Evolutionary conservation across 2,797 vertebrate species (phyloP).

Genomic region (Coregonus suidteri): DNA sequence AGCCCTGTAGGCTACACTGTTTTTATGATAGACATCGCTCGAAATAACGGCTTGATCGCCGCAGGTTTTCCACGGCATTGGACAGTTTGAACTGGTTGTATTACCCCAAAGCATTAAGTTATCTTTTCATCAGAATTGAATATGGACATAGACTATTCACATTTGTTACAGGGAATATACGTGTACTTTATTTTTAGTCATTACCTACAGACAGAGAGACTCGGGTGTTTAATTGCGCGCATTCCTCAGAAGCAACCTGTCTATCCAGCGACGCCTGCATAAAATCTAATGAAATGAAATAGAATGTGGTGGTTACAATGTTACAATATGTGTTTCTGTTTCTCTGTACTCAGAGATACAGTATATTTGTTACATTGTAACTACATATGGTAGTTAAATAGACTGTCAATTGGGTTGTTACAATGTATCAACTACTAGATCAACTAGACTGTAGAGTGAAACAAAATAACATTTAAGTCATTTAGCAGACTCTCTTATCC

Average conservation of each 20-base stretch:
- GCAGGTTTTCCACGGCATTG: background rate
- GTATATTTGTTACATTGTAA: background rate
- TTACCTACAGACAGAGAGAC: slow-evolving; percentile 48
- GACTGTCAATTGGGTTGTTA: background rate
- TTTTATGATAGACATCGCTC: background rate
- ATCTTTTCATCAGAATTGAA: background rate
- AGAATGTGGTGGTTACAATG: background rate
- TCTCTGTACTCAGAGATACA: background rate
- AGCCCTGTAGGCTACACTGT: background rate
- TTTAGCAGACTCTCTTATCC: no score
- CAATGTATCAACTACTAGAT: background rate
- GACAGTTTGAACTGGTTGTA: background rate
- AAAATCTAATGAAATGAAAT: background rate
- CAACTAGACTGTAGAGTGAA: background rate
- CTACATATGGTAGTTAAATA: background rate
- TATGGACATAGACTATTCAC: background rate
- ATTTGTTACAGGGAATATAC: slow-evolving; percentile 31
- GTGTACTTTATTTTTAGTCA: slow-evolving; percentile 78
- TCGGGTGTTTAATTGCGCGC: slow-evolving; percentile 45
- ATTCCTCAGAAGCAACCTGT: slow-evolving; percentile 45
- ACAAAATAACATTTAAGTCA: background rate
- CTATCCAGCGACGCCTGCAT: background rate
- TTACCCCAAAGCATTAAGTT: background rate
- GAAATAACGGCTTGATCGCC: background rate
- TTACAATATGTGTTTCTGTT: background rate